A percentile compares a stretch with the other conserved stretches of the same genome.
These are phyloP conservation scores for western clawed frog (Xenopus tropicalis) DNA, from an alignment of 2,113 vertebrate species.

Conservation along the genomic window DNA sequence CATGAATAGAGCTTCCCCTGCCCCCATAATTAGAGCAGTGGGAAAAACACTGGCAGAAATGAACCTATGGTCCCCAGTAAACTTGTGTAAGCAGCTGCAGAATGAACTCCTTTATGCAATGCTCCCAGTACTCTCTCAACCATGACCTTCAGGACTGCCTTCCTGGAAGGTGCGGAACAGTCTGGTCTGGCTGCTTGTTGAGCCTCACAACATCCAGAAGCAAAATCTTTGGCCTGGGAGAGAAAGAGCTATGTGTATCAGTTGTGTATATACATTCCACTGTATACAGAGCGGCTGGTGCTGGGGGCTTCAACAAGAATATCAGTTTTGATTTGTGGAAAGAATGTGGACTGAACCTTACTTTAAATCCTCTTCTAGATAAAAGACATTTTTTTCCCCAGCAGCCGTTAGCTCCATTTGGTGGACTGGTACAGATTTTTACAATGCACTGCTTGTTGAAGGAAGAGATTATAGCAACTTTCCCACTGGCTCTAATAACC, in stretches of 20 bases:
- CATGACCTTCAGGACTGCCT: constrained; percentile 57
- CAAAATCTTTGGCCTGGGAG: constrained; percentile 14
- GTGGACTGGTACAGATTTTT: constrained; percentile 9
- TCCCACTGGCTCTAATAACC: constrained; percentile 9
- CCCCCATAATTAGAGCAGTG: no score
- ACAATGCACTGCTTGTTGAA: constrained; percentile 21
- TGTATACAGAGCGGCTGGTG: constrained; percentile 14
- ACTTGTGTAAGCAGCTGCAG: constrained; percentile 48
- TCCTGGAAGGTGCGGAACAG: constrained; percentile 51
- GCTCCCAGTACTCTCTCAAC: constrained; percentile 48
- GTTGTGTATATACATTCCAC: constrained; percentile 8
- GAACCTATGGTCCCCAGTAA: constrained; percentile 14
- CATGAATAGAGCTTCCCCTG: no score
- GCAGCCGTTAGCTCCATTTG: constrained; percentile 2
- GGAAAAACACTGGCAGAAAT: constrained; percentile 39
- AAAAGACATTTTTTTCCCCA: constrained; percentile 13
- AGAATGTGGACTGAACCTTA: constrained; percentile 15
- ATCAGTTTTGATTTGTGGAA: constrained; percentile 35
- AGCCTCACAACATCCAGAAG: constrained; percentile 39
- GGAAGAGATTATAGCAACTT: constrained; percentile 15
- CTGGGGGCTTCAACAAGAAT: constrained; percentile 22
- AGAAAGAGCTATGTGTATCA: constrained; percentile 20
- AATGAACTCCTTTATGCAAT: constrained; percentile 46
- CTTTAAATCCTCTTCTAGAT: constrained; percentile 16
- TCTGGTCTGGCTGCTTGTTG: constrained; percentile 38